Evolutionary conservation across 2,797 vertebrate species (phyloP).

Genomic region (Mormyrops boulengeri): DNA sequence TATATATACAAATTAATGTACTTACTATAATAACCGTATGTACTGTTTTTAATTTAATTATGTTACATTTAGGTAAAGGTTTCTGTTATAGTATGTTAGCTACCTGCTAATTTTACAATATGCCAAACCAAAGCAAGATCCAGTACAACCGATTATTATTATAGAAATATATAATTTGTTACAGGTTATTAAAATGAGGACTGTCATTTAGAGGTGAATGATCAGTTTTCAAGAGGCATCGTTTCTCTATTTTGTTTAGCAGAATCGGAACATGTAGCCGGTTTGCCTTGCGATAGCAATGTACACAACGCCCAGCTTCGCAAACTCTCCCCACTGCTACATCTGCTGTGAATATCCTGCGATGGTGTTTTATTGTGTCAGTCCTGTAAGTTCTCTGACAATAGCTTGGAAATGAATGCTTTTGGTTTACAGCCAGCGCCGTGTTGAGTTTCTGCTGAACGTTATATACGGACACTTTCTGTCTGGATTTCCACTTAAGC

Average conservation of each 20-base stretch:
- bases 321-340: background rate
- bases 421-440: background rate
- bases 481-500: background rate
- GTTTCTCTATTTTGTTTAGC: background rate
- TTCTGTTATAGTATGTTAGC: background rate
- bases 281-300: background rate
- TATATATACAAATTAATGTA: background rate
- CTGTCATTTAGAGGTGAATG: background rate
- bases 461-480: background rate
- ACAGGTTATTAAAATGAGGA: background rate
- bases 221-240: background rate
- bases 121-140: background rate
- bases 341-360: background rate
- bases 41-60: background rate
- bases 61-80: background rate
- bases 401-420: background rate
- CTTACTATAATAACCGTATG: background rate
- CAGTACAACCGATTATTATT: background rate
- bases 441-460: background rate
- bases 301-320: background rate
- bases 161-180: background rate
- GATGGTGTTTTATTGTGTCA: background rate
- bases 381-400: background rate
- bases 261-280: background rate
- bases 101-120: background rate